phyloP scores from a whole-genome alignment of 2,113 vertebrate species.

The Hippolais icterina region DNA sequence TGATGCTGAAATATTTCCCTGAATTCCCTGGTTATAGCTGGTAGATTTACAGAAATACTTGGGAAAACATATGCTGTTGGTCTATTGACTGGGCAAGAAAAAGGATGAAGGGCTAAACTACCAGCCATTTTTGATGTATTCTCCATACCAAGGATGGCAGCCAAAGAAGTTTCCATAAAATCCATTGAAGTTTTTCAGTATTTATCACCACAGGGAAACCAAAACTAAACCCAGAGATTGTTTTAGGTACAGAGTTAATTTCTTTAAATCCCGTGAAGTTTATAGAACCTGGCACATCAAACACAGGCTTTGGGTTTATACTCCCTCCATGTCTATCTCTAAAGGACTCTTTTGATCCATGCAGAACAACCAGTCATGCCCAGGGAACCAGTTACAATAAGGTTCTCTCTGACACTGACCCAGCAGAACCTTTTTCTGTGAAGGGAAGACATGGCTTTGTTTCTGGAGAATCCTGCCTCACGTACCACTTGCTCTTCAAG shows the following conservation, averaged over 20 bases:
- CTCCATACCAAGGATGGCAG: background rate
- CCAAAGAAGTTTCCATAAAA: background rate
- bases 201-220: background rate
- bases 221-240: background rate
- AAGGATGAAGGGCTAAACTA: background rate
- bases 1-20: rapidly evolving
- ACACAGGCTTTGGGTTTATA: background rate
- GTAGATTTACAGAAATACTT: background rate
- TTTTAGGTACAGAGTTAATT: background rate
- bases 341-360: background rate
- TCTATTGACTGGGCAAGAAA: background rate
- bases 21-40: background rate
- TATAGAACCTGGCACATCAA: background rate
- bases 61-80: background rate
- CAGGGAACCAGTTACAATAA: background rate
- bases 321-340: too few relatives aligned
- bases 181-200: background rate
- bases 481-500: background rate
- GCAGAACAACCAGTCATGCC: background rate
- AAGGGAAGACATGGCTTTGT: background rate
- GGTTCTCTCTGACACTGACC: background rate
- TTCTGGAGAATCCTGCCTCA: background rate
- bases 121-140: background rate
- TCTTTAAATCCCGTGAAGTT: background rate
- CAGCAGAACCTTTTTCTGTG: background rate